Base-by-base conservation (phyloP, 2,797 vertebrate species). In the Acridotheres tristis region DNA sequence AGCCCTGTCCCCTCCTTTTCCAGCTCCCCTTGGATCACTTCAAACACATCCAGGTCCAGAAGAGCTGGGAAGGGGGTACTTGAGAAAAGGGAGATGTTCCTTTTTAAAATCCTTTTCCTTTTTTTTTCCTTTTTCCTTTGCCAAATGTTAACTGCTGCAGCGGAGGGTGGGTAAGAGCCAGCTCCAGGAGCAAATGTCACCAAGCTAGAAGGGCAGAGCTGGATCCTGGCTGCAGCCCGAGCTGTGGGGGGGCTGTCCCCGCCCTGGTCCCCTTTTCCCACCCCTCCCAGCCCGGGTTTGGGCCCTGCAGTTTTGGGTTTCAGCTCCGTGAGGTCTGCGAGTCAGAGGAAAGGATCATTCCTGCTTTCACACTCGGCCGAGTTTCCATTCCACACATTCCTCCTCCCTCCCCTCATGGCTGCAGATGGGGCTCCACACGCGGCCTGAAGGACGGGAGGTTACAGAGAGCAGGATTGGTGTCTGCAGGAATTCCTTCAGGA, bases 331-430 rank as follows among this genome's bases (percentile, higher is more conserved):
- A 18, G 43, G 32, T 0, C 2, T 15, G 1, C 1, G 29, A 65
- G 61, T 2, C 13, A 19, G 81, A 59, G 89, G 5, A 40, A 69
- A 50, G 18, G 1, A 3, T 34, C 36, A 29, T 12, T 83, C 43
- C 91, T 30, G 72, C 6, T 79, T 65, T 82, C 87, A 50, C 85
- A 71, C 87, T 87, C 94, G 21, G 95, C 87, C 38, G 84, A 80
- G 76, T 77, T 74, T 18, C 95, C 93, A 89, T 91, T 95, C 93
- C 94, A 6, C 3, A 1, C 94, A 79, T 94, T 91, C 94, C 89
- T 89, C 29, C 2, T 40, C 3, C 0, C 83, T 7, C 45, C 23
- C 75, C 86, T 21, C 57, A 19, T 9, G 42, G 34, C 89, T 4
- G 54, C 91, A 67, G 84, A 93, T 85, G 89, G 53, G 89, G 78